Evolutionary conservation across 2,797 vertebrate genomes (phyloP).

Genomic region (Danio albolineatus): DNA sequence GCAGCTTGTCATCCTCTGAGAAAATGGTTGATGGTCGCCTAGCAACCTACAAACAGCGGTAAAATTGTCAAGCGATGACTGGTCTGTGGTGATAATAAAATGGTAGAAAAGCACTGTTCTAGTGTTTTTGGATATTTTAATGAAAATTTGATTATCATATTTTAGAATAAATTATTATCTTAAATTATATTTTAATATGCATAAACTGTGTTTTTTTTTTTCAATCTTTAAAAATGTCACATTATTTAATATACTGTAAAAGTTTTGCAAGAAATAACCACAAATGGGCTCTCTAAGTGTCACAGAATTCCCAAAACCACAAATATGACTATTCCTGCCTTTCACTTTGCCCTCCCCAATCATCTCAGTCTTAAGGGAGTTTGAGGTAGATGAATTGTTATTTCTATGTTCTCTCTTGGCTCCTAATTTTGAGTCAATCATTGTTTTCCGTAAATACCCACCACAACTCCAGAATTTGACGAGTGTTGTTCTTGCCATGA

Average conservation of each 20-base stretch:
- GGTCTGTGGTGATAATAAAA: too few species aligned
- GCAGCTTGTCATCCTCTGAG: too few species aligned
- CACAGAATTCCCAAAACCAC: not conserved
- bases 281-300: not conserved
- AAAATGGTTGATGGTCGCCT: too few species aligned
- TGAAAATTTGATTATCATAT: not conserved
- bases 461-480: slow-evolving; percentile 8
- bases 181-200: not conserved
- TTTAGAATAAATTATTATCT: too few species aligned
- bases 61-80: too few species aligned
- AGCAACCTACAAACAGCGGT: too few species aligned
- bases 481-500: slow-evolving; percentile 8
- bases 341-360: slow-evolving; percentile 1
- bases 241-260: not conserved
- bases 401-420: not conserved
- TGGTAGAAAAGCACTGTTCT: too few species aligned
- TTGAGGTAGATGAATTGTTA: slow-evolving; percentile 16
- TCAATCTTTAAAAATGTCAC: too few species aligned
- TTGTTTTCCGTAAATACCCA: slow-evolving; percentile 4
- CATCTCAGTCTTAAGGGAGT: slow-evolving; percentile 3
- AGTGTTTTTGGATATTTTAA: too few species aligned
- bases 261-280: not conserved
- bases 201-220: not conserved
- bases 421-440: slow-evolving; percentile 21
- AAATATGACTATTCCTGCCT: not conserved